Conservation (phyloP, 2,113 vertebrate species). For the Misgurnus anguillicaudatus region DNA sequence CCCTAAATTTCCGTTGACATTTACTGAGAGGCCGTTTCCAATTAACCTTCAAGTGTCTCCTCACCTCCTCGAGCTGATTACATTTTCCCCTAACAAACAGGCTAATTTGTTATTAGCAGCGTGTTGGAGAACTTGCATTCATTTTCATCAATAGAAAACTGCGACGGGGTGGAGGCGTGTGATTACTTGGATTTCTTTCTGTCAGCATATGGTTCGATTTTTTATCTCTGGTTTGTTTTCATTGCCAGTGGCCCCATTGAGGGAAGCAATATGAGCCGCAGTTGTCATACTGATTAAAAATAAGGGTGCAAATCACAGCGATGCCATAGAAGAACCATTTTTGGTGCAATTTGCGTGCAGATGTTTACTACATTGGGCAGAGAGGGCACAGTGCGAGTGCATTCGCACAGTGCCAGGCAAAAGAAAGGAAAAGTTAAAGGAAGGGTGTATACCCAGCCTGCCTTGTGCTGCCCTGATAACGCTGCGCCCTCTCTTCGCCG, state of each 20-base stretch:
- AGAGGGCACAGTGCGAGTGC: neutral
- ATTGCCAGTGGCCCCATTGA: constrained; percentile 28
- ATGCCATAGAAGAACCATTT: too few relatives aligned
- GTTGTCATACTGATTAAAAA: neutral
- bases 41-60: constrained; percentile 82
- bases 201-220: constrained; percentile 50
- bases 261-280: neutral
- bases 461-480: constrained; percentile 76
- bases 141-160: constrained; percentile 64
- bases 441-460: constrained; percentile 63
- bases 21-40: constrained; percentile 77
- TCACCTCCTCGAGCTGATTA: constrained; percentile 78
- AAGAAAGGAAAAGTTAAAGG: constrained; percentile 39
- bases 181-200: constrained; percentile 47
- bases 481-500: constrained; percentile 59
- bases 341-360: neutral
- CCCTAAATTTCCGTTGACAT: constrained; percentile 80
- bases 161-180: constrained; percentile 26
- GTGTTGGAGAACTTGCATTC: constrained; percentile 65
- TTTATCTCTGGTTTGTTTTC: constrained; percentile 6
- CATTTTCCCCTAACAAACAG: constrained; percentile 71
- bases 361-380: constrained; percentile 41
- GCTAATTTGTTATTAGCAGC: constrained; percentile 80
- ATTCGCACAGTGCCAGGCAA: neutral
- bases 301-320: too few relatives aligned